Evolutionary conservation across 2,113 vertebrate genomes (phyloP).

Genomic region (Neodontobutis hainanensis): DNA sequence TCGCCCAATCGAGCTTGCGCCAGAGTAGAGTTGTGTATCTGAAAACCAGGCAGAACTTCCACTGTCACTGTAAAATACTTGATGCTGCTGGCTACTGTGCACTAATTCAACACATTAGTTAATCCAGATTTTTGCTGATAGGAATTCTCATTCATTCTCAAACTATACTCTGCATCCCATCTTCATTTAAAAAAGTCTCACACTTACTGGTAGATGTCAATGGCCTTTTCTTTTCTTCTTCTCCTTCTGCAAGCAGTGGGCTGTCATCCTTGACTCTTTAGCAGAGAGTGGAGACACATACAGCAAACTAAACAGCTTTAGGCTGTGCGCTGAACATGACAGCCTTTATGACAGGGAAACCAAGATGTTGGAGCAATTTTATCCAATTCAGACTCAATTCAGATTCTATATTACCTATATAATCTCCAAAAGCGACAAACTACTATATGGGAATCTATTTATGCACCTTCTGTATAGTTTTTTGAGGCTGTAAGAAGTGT

Average conservation of each 20-base stretch:
- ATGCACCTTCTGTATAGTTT: conserved; percentile 3
- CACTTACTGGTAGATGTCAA: too few species aligned
- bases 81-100: not conserved
- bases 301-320: conserved; percentile 6
- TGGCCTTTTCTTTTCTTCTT: not conserved
- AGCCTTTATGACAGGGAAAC: not conserved
- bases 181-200: not conserved
- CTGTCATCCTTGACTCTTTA: conserved; percentile 19
- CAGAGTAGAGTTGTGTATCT: conserved; percentile 35
- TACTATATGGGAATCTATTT: conserved; percentile 4
- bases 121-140: conserved; percentile 11
- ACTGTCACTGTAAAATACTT: not conserved
- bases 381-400: too few species aligned
- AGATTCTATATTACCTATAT: too few species aligned
- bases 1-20: conserved; percentile 25
- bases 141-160: conserved; percentile 6
- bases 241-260: conserved; percentile 1
- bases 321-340: conserved; percentile 1
- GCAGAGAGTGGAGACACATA: conserved; percentile 1
- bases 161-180: not conserved
- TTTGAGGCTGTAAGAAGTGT: conserved; percentile 20
- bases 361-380: not conserved
- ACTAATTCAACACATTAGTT: conserved; percentile 14
- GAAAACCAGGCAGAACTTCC: conserved; percentile 10
- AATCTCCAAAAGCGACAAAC: too few species aligned